Evolutionary conservation across 2,888 invertebrate genomes (phyloP).

Genomic region (Pandemis corylana): DNA sequence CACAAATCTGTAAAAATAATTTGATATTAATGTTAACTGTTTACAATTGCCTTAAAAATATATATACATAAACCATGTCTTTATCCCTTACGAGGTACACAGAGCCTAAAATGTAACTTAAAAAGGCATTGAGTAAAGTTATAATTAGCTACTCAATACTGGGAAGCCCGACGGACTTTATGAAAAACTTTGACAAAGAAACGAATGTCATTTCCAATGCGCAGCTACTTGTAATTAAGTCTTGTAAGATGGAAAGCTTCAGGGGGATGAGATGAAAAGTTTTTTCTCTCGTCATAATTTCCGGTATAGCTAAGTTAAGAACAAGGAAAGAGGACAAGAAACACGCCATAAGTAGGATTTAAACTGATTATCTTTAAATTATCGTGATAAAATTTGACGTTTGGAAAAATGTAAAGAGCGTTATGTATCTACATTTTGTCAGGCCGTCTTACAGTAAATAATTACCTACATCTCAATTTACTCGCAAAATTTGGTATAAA

Average conservation of each 20-base stretch:
- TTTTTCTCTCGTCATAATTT: slow-evolving; percentile 1
- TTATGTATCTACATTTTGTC: too few species aligned
- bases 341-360: background rate
- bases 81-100: too few species aligned
- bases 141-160: background rate
- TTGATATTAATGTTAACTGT: too few species aligned
- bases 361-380: background rate
- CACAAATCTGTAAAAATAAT: too few species aligned
- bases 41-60: too few species aligned
- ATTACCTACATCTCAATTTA: too few species aligned
- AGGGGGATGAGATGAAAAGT: background rate
- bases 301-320: background rate
- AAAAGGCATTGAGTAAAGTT: background rate
- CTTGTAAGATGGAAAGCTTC: background rate
- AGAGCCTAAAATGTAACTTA: too few species aligned
- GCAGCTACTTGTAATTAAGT: background rate
- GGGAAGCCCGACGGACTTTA: background rate
- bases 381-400: background rate
- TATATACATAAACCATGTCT: too few species aligned
- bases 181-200: slow-evolving; percentile 6
- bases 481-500: too few species aligned
- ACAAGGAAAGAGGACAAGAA: background rate
- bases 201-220: slow-evolving; percentile 10
- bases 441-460: too few species aligned
- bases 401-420: background rate